Conservation (phyloP, 2,888 invertebrate species). For the Noctuana brunneofusca region DNA sequence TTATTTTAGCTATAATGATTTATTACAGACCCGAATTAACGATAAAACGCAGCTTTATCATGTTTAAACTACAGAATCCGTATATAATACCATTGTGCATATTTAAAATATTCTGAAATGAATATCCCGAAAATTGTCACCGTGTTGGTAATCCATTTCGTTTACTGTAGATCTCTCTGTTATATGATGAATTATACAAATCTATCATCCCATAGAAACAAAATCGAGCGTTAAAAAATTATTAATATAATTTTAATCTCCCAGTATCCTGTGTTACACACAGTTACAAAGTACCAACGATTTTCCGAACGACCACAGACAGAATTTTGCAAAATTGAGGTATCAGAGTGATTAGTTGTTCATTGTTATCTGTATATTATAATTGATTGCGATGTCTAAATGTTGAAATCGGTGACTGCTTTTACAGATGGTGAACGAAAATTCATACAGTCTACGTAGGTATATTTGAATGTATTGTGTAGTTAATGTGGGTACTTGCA, state of each 20-base stretch:
- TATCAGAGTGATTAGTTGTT: slow-evolving; percentile 1
- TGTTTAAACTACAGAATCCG: background rate
- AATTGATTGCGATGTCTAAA: background rate
- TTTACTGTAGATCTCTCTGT: no score
- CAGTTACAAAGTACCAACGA: background rate
- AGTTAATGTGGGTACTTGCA: no score
- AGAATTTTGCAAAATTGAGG: background rate
- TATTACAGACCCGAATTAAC: slow-evolving; percentile 22
- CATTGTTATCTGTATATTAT: background rate
- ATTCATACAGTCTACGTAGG: no score
- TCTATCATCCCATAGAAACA: background rate
- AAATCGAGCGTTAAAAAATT: background rate
- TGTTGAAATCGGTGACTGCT: background rate
- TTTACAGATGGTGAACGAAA: background rate
- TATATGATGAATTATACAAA: background rate
- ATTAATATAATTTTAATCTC: background rate
- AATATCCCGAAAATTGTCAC: background rate
- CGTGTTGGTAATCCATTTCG: background rate
- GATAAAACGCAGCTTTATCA: slow-evolving; percentile 4
- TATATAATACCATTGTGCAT: background rate
- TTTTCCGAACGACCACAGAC: background rate
- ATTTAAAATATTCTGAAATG: background rate
- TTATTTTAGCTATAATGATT: slow-evolving; percentile 32
- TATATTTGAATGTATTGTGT: no score
- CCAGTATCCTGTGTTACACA: background rate